These are phyloP conservation scores for Drosophila meridionalis DNA, from an alignment of 2,888 invertebrate genomes.

Conservation along the genomic window DNA sequence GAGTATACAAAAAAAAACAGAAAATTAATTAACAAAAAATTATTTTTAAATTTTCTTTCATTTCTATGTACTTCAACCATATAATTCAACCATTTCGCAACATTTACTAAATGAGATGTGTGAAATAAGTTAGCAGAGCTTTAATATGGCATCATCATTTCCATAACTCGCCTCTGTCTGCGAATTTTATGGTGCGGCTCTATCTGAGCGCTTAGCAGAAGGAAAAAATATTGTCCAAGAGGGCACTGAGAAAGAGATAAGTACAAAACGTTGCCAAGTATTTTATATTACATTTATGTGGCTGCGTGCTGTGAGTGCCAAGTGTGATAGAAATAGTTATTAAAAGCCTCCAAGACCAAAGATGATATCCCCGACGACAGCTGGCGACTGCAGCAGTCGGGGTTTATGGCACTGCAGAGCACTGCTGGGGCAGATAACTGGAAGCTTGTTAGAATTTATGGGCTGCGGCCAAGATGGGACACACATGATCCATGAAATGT, in stretches of 20 bases:
- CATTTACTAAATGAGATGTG: conserved; percentile 18
- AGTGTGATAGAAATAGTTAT: conserved; percentile 79
- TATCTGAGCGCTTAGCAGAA: neutral
- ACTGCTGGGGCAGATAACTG: conserved; percentile 41
- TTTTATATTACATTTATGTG: conserved; percentile 64
- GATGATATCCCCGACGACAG: conserved; percentile 60
- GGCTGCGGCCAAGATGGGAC: conserved; percentile 26
- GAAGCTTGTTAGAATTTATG: conserved; percentile 70
- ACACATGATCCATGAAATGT: conserved; percentile 72
- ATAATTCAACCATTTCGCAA: neutral
- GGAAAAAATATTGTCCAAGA: neutral
- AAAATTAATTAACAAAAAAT: no score
- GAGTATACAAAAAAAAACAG: no score
- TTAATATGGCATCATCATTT: conserved; percentile 10
- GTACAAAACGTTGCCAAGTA: conserved; percentile 70
- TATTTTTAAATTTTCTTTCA: no score
- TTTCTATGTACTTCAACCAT: neutral
- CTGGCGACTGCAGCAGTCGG: conserved; percentile 52
- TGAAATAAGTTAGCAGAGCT: neutral
- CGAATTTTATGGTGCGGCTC: conserved; percentile 20
- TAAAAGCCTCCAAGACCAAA: conserved; percentile 58
- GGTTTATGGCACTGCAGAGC: conserved; percentile 50
- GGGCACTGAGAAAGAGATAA: conserved; percentile 44
- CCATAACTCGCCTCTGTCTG: conserved; percentile 9
- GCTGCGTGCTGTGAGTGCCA: conserved; percentile 70